Evolutionary conservation across 2,888 invertebrate genomes (phyloP), one percentile per base, ranked within the genome.

Genomic region (Drosophila vallismaia): DNA sequence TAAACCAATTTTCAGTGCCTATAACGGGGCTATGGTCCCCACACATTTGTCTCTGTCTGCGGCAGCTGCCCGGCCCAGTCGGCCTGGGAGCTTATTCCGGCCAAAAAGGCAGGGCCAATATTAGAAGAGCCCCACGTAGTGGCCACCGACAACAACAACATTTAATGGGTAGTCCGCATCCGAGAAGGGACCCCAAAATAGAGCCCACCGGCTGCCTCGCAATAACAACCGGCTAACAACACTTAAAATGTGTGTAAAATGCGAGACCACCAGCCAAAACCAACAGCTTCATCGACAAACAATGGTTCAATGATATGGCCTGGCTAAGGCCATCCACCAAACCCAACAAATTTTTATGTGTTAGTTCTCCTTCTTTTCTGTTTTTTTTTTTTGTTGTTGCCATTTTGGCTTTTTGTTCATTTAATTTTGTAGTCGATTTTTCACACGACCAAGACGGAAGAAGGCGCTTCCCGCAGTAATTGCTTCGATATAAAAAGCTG

Each of bases 191-290:
- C 36, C 36, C 36, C 36, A 36, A n/a, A 36, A 36, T 36, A 36
- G 36, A 36, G n/a, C 55, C 19, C 38, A 36, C n/a, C 33, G n/a
- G 14, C 26, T 14, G 48, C 50, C 68, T 59, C 54, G 57, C 69
- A 77, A 76, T 82, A 82, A 79, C 82, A 82, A 79, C 83, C 71
- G 76, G 73, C 80, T 76, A 86, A 82, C 83, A 82, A 75, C 78
- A 86, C 86, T 82, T 85, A 82, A 82, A 85, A 82, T 80, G 83
- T 78, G 83, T 82, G 82, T 85, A 79, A 85, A 85, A 77, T 85
- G 74, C 76, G 74, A 71, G 76, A 66, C 52, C 64, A 68, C 66
- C 80, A 76, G 78, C 76, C 60, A 74, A 68, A 79, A 74, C 33
- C 58, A 73, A 82, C 77, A 64, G 67, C 81, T 81, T 81, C 69